Percentiles rank a stretch among this genome's conserved stretches.
These are phyloP conservation scores for Acanthosoma haemorrhoidale DNA, from an alignment of 2,888 invertebrate species.

Conservation along the genomic window DNA sequence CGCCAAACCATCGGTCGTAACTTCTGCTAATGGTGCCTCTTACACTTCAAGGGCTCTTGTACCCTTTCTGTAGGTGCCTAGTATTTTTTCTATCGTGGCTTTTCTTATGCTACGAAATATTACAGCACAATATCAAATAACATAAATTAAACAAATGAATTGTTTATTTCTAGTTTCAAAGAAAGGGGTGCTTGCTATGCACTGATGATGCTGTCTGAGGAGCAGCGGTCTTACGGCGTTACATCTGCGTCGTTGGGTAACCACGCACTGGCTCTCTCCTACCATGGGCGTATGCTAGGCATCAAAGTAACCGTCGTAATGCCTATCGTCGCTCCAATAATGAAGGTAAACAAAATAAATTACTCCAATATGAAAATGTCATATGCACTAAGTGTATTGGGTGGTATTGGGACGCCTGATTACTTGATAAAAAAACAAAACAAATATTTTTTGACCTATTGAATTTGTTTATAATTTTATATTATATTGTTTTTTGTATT, in stretches of 20 bases:
- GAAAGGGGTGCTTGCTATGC: slow-evolving; percentile 89
- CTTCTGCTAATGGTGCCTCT: too few species aligned
- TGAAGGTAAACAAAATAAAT: slow-evolving; percentile 80
- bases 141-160: too few species aligned
- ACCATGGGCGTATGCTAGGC: slow-evolving; percentile 66
- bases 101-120: too few species aligned
- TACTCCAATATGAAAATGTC: too few species aligned
- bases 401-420: not conserved
- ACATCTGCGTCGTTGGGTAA: slow-evolving; percentile 92
- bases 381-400: not conserved
- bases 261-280: slow-evolving; percentile 80
- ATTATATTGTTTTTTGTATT: too few species aligned
- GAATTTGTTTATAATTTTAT: too few species aligned
- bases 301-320: slow-evolving; percentile 84
- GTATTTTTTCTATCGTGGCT: too few species aligned
- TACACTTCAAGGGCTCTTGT: too few species aligned
- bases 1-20: too few species aligned
- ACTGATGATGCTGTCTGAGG: slow-evolving; percentile 65
- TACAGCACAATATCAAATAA: too few species aligned
- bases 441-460: too few species aligned
- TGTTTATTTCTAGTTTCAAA: slow-evolving; percentile 83
- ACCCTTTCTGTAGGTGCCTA: too few species aligned
- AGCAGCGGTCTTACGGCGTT: slow-evolving; percentile 69
- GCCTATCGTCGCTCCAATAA: slow-evolving; percentile 90
- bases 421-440: not conserved